These are phyloP conservation scores for Epinephelus awoara DNA, from an alignment of 2,797 vertebrate species.

Conservation along the genomic window DNA sequence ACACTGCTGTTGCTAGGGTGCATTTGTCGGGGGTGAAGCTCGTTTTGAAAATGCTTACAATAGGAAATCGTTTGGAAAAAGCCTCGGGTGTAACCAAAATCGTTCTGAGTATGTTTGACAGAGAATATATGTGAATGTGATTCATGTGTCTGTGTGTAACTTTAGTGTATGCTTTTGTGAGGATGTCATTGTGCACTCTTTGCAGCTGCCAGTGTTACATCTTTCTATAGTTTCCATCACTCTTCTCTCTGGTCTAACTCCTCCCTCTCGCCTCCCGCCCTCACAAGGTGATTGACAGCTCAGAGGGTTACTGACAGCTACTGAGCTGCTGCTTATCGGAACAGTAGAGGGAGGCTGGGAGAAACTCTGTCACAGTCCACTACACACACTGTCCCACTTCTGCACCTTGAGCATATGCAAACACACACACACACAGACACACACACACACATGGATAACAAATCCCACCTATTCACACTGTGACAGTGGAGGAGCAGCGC, in stretches of 20 bases:
- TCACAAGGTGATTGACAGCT: slow-evolving; percentile 72
- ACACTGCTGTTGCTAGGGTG: slow-evolving; percentile 50
- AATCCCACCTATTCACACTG: slow-evolving; percentile 17
- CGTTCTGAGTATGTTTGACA: slow-evolving; percentile 18
- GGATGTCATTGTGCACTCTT: slow-evolving; percentile 4
- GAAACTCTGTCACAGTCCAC: slow-evolving; percentile 66
- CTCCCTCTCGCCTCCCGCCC: not conserved
- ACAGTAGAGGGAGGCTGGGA: slow-evolving; percentile 52
- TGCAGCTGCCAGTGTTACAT: not conserved
- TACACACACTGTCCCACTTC: slow-evolving; percentile 32
- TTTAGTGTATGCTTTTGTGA: too few relatives aligned
- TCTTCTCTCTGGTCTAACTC: not conserved
- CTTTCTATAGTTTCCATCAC: not conserved
- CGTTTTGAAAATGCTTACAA: slow-evolving; percentile 84
- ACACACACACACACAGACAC: slow-evolving; percentile 19
- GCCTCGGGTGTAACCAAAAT: slow-evolving; percentile 66
- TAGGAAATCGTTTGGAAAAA: slow-evolving; percentile 81
- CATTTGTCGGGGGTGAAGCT: slow-evolving; percentile 62
- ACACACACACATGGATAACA: slow-evolving; percentile 4
- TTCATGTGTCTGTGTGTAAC: not conserved
- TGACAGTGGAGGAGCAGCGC: not conserved
- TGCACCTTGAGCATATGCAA: slow-evolving; percentile 21
- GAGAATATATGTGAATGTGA: not conserved
- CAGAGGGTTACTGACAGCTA: slow-evolving; percentile 55
- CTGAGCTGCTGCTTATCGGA: slow-evolving; percentile 61